Conservation (phyloP, 2,113 vertebrate species). For the Pangasianodon hypophthalmus region DNA sequence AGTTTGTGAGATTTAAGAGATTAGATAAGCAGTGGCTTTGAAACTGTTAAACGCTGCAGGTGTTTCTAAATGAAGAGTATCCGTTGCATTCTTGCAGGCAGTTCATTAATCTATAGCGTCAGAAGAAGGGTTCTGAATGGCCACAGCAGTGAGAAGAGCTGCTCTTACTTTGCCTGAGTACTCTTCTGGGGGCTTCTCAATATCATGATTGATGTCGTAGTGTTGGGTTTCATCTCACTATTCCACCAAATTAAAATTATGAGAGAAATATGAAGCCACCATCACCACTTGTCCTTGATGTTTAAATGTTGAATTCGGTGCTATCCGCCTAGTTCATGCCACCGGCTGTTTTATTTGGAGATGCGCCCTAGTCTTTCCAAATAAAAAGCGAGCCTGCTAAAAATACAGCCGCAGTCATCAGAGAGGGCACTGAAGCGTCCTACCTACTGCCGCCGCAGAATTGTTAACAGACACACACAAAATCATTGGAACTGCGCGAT, state of each 20-base stretch:
- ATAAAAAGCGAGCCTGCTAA: background rate
- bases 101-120: background rate
- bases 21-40: background rate
- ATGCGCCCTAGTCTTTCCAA: background rate
- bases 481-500: background rate
- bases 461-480: background rate
- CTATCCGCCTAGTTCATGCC: background rate
- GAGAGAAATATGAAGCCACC: background rate
- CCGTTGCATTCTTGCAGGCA: background rate
- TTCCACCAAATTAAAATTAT: constrained; percentile 2
- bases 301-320: background rate
- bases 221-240: background rate
- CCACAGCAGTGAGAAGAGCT: background rate
- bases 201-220: constrained; percentile 1
- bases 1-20: background rate
- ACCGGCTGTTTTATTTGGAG: background rate
- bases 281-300: background rate
- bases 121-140: background rate
- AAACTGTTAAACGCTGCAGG: background rate
- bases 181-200: background rate
- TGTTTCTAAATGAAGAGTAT: background rate
- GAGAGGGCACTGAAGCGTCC: background rate
- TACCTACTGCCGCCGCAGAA: background rate
- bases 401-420: constrained; percentile 2
- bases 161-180: background rate